Conservation (phyloP, 2,113 vertebrate species). For the Rhagologus leucostigma region DNA sequence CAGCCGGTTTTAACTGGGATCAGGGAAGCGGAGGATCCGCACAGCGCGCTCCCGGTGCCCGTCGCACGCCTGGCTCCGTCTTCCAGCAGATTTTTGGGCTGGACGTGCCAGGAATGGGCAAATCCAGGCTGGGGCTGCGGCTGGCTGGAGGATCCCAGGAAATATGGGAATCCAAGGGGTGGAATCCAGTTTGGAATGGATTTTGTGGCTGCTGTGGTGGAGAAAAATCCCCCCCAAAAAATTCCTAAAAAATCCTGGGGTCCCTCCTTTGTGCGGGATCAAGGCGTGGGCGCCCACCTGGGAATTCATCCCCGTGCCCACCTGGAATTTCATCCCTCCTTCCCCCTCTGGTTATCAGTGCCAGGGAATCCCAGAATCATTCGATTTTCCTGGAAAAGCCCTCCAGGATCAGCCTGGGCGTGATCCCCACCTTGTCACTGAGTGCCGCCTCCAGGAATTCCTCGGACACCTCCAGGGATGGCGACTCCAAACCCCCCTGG, state of each 20-base stretch:
- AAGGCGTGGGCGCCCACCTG: not conserved
- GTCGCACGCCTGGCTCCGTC: not conserved
- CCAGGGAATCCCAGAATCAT: not conserved
- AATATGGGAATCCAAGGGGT: rapidly evolving
- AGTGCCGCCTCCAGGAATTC: not conserved
- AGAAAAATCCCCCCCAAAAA: rapidly evolving
- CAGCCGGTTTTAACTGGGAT: too few relatives aligned
- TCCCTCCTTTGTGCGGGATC: too few relatives aligned
- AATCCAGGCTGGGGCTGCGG: not conserved
- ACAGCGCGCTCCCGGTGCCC: not conserved
- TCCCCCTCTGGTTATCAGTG: not conserved
- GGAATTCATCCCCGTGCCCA: not conserved
- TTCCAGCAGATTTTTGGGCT: not conserved
- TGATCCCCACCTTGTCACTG: not conserved
- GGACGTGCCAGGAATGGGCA: not conserved
- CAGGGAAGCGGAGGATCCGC: not conserved
- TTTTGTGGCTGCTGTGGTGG: not conserved
- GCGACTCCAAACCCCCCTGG: not conserved
- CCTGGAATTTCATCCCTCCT: not conserved
- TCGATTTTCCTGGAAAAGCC: not conserved
- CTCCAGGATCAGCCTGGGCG: not conserved
- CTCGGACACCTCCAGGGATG: not conserved
- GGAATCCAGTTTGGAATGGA: rapidly evolving
- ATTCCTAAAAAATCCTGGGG: rapidly evolving
- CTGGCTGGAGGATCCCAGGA: not conserved